Percentiles rank a stretch among this genome's conserved stretches.
Evolutionary conservation across 2,888 invertebrate species (phyloP).

Genomic region (Drosophila mettleri): DNA sequence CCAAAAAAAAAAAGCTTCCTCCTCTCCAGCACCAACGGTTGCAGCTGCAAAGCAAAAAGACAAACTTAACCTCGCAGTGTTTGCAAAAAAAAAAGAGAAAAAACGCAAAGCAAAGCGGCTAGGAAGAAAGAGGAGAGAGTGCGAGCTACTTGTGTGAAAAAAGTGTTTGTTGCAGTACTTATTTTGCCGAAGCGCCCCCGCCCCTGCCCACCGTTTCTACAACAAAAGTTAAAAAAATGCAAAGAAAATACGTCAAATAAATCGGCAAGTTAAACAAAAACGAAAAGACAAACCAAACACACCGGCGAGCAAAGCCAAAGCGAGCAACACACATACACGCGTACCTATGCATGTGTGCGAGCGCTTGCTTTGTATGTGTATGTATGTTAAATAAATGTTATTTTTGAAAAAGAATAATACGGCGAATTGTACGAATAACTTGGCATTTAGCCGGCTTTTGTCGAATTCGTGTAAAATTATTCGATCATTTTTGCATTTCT

Average conservation of each 20-base stretch:
- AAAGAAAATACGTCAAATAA: constrained; percentile 22
- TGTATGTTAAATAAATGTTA: constrained; percentile 15
- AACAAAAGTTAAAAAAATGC: constrained; percentile 14
- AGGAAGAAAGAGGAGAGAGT: constrained; percentile 28
- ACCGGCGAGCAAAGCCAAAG: constrained; percentile 43
- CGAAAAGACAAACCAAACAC: constrained; percentile 26
- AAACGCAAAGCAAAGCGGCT: constrained; percentile 44
- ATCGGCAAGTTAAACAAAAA: constrained; percentile 32
- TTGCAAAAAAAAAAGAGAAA: constrained; percentile 54
- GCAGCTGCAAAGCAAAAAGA: constrained; percentile 58
- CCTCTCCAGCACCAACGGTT: constrained; percentile 38
- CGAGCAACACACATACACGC: constrained; percentile 8
- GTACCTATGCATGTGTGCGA: background rate
- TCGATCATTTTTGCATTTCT: constrained; percentile 17
- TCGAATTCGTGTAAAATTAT: constrained; percentile 12
- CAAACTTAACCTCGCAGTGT: constrained; percentile 75
- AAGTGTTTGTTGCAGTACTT: constrained; percentile 54
- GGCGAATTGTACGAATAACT: background rate
- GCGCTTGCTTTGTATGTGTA: constrained; percentile 12
- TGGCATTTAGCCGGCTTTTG: constrained; percentile 23
- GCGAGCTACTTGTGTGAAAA: constrained; percentile 45
- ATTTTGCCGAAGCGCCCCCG: constrained; percentile 1
- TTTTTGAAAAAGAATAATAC: constrained; percentile 2
- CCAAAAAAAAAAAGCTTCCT: constrained; percentile 28
- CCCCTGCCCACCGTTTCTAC: constrained; percentile 6